phyloP scores from a whole-genome alignment of 35 echinoderm and acorn worm species.

The Ophiothrix spiculata region DNA sequence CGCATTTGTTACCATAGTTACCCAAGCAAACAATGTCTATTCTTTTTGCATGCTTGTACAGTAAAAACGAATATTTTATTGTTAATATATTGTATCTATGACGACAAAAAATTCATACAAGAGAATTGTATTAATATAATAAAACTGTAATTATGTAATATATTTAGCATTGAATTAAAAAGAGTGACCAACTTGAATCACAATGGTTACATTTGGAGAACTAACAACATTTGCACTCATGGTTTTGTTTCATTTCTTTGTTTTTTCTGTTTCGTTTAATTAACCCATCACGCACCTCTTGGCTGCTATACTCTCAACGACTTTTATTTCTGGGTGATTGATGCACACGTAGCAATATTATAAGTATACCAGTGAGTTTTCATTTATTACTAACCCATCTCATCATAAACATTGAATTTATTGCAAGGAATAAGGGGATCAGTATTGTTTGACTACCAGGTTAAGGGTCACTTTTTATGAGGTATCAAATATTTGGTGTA shows the following conservation, averaged over 20 bases:
- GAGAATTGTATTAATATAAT: not conserved
- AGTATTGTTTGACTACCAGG: no score
- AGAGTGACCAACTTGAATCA: not conserved
- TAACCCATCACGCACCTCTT: not conserved
- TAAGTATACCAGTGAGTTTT: not conserved
- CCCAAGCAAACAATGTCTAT: not conserved
- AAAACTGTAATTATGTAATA: not conserved
- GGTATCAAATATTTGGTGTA: no score
- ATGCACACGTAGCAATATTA: not conserved
- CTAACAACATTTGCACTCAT: not conserved
- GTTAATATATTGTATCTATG: not conserved
- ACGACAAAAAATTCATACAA: not conserved
- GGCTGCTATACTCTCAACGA: not conserved
- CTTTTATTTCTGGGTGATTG: not conserved
- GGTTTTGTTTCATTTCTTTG: not conserved
- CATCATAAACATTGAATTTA: no score
- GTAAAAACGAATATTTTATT: not conserved
- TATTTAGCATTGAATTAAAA: not conserved
- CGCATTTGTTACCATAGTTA: not conserved
- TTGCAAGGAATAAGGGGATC: no score
- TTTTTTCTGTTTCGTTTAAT: not conserved
- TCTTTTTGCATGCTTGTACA: not conserved
- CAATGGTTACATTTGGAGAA: not conserved
- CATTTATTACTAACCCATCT: not conserved
- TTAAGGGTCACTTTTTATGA: no score